phyloP scores from a whole-genome alignment of 2,888 invertebrate species.

The Phymatocera aterrima region DNA sequence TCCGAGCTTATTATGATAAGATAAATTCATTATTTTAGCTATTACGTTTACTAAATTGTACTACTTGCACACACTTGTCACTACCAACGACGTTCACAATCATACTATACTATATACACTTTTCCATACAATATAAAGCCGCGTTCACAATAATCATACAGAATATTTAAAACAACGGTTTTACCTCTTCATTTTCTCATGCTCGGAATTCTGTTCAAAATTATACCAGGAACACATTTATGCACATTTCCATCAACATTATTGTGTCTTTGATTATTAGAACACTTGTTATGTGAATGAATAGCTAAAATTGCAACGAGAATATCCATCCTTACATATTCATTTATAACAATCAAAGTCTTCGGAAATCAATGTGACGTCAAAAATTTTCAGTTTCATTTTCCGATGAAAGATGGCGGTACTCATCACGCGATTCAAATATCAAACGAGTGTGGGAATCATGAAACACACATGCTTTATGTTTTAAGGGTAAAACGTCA shows the following conservation, averaged over 20 bases:
- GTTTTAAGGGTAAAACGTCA: constrained; percentile 15
- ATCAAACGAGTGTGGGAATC: not conserved
- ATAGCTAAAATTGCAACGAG: not conserved
- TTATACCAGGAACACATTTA: not conserved
- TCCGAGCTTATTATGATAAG: not conserved
- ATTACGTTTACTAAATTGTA: not conserved
- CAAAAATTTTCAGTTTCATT: not conserved
- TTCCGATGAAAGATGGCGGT: not conserved
- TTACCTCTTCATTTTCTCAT: not conserved
- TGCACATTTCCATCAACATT: not conserved
- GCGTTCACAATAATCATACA: constrained; percentile 10
- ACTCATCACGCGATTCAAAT: not conserved
- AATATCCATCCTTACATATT: not conserved
- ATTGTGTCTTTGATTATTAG: not conserved
- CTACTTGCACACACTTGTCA: constrained; percentile 35
- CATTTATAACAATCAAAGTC: not conserved
- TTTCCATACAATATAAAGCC: constrained; percentile 14
- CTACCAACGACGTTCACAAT: constrained; percentile 1
- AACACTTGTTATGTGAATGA: not conserved
- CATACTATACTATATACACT: no score
- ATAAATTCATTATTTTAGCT: constrained; percentile 9
- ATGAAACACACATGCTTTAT: not conserved
- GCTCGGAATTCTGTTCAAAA: not conserved
- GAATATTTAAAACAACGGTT: not conserved
- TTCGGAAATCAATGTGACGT: not conserved